phyloP scores from a whole-genome alignment of 2,113 vertebrate species.

The Anser cygnoides region DNA sequence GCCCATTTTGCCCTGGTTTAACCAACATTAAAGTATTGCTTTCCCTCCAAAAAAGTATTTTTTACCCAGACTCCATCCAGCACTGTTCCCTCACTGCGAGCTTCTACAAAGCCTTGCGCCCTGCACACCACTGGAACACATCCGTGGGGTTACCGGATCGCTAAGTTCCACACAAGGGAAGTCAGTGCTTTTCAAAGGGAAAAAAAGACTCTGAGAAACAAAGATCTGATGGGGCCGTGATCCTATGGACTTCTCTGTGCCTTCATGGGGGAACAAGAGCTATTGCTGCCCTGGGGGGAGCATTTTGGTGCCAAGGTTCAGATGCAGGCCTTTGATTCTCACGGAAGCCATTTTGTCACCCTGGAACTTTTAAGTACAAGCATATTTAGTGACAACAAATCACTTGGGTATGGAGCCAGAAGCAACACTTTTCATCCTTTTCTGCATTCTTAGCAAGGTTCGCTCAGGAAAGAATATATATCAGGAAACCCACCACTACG shows the following conservation, averaged over 20 bases:
- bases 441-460: background rate
- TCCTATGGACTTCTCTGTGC: background rate
- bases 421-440: background rate
- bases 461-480: background rate
- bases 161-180: background rate
- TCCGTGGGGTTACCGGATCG: fast-evolving
- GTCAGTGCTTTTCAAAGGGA: background rate
- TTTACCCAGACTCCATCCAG: background rate
- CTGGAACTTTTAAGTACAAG: background rate
- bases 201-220: background rate
- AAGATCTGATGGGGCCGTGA: too few relatives aligned
- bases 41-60: background rate
- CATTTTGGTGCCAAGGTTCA: background rate
- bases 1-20: background rate
- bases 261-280: background rate
- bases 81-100: fast-evolving
- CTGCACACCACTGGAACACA: background rate
- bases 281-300: background rate
- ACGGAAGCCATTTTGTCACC: background rate
- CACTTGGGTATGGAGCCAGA: background rate
- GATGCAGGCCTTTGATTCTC: background rate
- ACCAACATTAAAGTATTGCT: background rate
- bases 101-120: background rate
- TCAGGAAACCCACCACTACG: background rate
- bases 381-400: background rate